Evolutionary conservation across 2,888 invertebrate species (phyloP), one percentile per base, ranked within the genome.

Genomic region (Heliconius hortense): DNA sequence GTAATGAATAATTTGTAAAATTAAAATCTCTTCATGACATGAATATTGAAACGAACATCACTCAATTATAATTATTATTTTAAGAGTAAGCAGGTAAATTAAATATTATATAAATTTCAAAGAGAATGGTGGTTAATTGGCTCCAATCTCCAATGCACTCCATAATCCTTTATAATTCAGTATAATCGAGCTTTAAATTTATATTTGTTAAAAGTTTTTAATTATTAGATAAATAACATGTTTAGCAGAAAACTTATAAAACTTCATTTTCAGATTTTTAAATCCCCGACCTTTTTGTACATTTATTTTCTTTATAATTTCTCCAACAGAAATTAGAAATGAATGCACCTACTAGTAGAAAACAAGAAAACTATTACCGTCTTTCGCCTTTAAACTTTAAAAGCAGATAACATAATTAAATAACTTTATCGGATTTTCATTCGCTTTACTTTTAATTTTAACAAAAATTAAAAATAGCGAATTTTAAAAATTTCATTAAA

Each of bases 381-480:
- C 66, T 66, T 66, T 66, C 66, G 39, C 39, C 24, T 66, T 66
- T 24, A 66, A 63, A 66, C 66, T 66, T 66, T 26, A 43, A 66
- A 66, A 39, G 66, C 66, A 66, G 66, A 66, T 66, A 66, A 66
- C 39, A 43, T 66, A 66, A 66, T 66, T 66, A 66, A 66, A 66
- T 66, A 66, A 43, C 43, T 66, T 66, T 43, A 66, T 43, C 24
- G 66, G 66, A 66, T 66, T 43, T 66, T 66, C 66, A 64, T 35
- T 35, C 63, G 35, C 21, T 64, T 64, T 35, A n/a, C n/a, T 66
- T 66, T 66, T 66, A 39, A 66, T 8, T 66, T 66, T 35, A 66
- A 66, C 24, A 43, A 39, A 39, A 39, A 43, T 66, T 39, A 66
- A 66, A 39, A 43, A 15, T 60, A 24, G 15, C 35, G 35, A 35